phyloP scores from a whole-genome alignment of 2,113 vertebrate species.

The Morone saxatilis region DNA sequence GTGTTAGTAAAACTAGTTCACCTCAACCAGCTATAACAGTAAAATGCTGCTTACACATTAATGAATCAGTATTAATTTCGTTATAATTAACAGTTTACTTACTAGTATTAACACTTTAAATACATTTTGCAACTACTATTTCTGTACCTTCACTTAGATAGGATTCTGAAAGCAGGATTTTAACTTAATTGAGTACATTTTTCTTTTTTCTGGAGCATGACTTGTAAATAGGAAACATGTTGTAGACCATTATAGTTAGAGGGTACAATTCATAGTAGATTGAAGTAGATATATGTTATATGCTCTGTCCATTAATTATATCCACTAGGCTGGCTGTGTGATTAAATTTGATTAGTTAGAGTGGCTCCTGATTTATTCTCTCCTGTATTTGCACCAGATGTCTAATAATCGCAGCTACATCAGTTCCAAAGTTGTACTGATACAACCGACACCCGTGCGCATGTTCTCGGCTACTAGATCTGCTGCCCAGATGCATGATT shows the following conservation, averaged over 20 bases:
- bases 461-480: constrained; percentile 26
- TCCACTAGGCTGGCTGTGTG: constrained; percentile 61
- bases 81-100: too few relatives aligned
- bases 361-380: constrained; percentile 78
- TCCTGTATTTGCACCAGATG: constrained; percentile 73
- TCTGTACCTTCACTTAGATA: neutral
- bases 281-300: constrained; percentile 44
- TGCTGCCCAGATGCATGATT: constrained; percentile 59
- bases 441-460: constrained; percentile 20
- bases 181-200: neutral
- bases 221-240: constrained; percentile 42
- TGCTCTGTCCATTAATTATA: constrained; percentile 70
- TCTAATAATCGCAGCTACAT: constrained; percentile 69
- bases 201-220: constrained; percentile 13
- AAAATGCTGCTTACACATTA: neutral
- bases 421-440: constrained; percentile 46
- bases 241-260: constrained; percentile 57
- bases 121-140: neutral
- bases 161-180: too few relatives aligned
- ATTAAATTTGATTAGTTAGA: constrained; percentile 81
- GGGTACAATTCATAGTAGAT: constrained; percentile 34
- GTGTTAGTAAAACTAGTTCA: neutral
- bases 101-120: neutral
- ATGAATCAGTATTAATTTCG: neutral
- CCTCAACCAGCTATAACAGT: neutral